Evolutionary conservation across 1,140 invertebrate species (phyloP), one percentile per base, ranked within the genome.

Genomic region (Hypothenemus hampei): DNA sequence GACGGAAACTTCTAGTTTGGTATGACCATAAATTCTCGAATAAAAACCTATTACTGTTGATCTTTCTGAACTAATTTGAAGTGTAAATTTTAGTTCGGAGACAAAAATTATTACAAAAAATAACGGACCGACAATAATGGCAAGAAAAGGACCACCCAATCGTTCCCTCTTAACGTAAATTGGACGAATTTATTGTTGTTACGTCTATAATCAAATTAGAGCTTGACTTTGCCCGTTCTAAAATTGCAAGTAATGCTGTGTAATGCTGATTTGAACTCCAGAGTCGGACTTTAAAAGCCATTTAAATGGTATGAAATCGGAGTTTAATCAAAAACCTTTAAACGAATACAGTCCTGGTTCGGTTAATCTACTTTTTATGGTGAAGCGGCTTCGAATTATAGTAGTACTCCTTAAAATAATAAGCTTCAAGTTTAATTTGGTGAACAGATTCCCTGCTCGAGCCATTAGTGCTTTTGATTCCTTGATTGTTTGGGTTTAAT

Each of bases 191-290:
- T 49, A 49, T 49, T 49, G 23, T 49, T 49, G 47, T 49, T 49
- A 49, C 47, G 24, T 49, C 47, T 49, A 31, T 49, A 49, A 49
- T 49, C 47, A 49, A 49, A 49, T 49, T 49, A 49, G 47, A 39
- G 47, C 45, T 47, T 5, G 29, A 18, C 22, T 45, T n/a, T 45
- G 18, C 29, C 18, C 21, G 45, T 13, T 48, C 29, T 18, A 23
- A 49, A 49, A 23, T 23, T n/a, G 47, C 47, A 49, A 49, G 47
- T 49, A 49, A 49, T 49, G 47, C 47, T 24, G 19, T 16, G 47
- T 49, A 49, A 49, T 39, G 35, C 35, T 16, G 10, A 10, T 6
- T 36, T 11, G 43, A 19, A 19, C 18, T 3, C 45, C 29, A 31
- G 40, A 11, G 20, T 5, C 19, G 18, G 23, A 43, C 18, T 6